Evolutionary conservation across 2,797 vertebrate species (phyloP).

Genomic region (Parambassis ranga): DNA sequence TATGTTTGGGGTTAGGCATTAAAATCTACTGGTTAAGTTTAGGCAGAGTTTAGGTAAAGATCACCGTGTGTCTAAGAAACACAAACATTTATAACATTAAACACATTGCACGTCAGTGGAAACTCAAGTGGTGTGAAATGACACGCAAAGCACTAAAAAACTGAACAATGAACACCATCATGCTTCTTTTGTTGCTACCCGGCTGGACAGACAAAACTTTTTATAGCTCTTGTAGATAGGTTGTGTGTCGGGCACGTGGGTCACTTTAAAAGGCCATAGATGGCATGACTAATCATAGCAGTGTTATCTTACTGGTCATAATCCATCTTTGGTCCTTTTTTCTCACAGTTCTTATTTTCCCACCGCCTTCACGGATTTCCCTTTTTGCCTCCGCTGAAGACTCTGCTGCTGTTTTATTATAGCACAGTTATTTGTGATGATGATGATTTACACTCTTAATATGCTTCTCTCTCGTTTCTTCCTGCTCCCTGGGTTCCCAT

Average conservation of each 20-base stretch:
- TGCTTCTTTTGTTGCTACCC: no score
- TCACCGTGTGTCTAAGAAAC: no score
- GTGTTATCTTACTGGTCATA: conserved; percentile 67
- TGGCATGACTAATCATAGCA: conserved; percentile 67
- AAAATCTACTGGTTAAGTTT: no score
- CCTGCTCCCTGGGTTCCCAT: conserved; percentile 51
- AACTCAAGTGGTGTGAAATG: no score
- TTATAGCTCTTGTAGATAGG: neutral
- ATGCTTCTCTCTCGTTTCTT: conserved; percentile 58
- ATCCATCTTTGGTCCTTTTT: conserved; percentile 63
- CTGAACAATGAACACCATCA: no score
- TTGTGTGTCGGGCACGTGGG: neutral
- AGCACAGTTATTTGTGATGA: conserved; percentile 63
- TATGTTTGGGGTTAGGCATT: no score
- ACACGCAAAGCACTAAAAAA: no score
- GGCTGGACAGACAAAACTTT: neutral
- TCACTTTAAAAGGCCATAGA: conserved; percentile 25
- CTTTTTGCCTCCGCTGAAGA: conserved; percentile 32
- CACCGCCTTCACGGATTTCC: conserved; percentile 33
- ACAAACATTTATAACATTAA: no score
- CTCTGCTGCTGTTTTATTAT: conserved; percentile 66
- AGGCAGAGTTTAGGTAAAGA: no score
- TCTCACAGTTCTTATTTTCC: conserved; percentile 78
- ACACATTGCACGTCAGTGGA: no score
- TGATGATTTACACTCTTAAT: conserved; percentile 73